These are phyloP conservation scores for Nerophis ophidion DNA, from an alignment of 2,113 vertebrate genomes.

Conservation along the genomic window DNA sequence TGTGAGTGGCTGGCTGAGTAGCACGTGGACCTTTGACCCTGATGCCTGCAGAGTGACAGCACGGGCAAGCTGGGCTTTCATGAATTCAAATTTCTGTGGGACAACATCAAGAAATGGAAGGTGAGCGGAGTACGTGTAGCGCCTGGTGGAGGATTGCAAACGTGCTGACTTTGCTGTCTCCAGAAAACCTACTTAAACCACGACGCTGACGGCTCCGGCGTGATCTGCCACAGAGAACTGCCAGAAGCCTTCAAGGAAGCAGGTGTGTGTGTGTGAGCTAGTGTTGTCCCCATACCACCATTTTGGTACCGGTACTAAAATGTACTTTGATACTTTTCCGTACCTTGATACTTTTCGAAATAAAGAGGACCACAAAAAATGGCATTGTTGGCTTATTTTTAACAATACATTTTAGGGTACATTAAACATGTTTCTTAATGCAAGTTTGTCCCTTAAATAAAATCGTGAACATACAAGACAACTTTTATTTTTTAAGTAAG, in stretches of 20 bases:
- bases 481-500: too few species aligned
- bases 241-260: conserved; percentile 70
- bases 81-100: conserved; percentile 93
- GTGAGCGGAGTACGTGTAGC: conserved; percentile 46
- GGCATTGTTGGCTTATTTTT: too few species aligned
- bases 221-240: conserved; percentile 69
- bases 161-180: not conserved
- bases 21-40: conserved; percentile 55
- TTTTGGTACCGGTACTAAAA: too few species aligned
- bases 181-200: conserved; percentile 67
- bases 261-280: conserved; percentile 58
- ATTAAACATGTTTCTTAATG: too few species aligned
- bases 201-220: conserved; percentile 52
- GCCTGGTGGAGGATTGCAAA: not conserved
- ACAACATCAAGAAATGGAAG: conserved; percentile 94
- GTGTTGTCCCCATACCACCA: not conserved
- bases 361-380: too few species aligned
- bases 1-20: not conserved
- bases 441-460: too few species aligned
- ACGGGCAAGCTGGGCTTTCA: conserved; percentile 90
- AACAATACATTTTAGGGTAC: too few species aligned
- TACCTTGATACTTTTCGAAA: too few species aligned
- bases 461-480: too few species aligned
- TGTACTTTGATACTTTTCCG: too few species aligned
- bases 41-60: conserved; percentile 71